Conservation (phyloP, 2,113 vertebrate species). For the Pagrus major region DNA sequence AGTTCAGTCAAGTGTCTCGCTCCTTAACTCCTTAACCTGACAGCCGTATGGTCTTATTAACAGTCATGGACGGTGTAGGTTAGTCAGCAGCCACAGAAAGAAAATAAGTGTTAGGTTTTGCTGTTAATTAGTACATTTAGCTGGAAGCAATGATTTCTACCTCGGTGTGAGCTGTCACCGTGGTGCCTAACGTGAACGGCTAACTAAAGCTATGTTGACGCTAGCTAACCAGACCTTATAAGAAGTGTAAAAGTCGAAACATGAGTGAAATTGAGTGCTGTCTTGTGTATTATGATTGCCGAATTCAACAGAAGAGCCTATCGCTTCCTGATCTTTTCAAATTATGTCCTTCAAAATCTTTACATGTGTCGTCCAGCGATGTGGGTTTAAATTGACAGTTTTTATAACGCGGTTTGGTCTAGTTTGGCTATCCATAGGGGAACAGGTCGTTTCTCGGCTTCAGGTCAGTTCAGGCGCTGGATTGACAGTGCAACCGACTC, state of each 20-base stretch:
- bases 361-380: not conserved
- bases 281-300: not conserved
- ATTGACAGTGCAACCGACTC: not conserved
- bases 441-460: not conserved
- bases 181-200: not conserved
- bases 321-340: rapidly evolving
- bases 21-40: not conserved
- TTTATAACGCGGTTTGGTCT: slow-evolving; percentile 22
- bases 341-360: rapidly evolving
- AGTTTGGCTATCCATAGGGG: too few relatives aligned
- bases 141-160: not conserved
- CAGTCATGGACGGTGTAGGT: not conserved
- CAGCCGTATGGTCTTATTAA: too few relatives aligned
- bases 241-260: not conserved
- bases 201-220: not conserved
- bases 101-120: too few relatives aligned
- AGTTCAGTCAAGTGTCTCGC: not conserved
- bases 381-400: not conserved
- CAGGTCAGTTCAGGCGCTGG: not conserved
- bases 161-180: not conserved
- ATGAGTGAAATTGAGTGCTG: not conserved
- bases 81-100: not conserved
- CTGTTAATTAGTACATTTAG: too few relatives aligned
- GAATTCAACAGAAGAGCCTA: slow-evolving; percentile 6
- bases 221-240: slow-evolving; percentile 14